Conservation (phyloP, 2,888 invertebrate species). For the Dryadula phaetusa region DNA sequence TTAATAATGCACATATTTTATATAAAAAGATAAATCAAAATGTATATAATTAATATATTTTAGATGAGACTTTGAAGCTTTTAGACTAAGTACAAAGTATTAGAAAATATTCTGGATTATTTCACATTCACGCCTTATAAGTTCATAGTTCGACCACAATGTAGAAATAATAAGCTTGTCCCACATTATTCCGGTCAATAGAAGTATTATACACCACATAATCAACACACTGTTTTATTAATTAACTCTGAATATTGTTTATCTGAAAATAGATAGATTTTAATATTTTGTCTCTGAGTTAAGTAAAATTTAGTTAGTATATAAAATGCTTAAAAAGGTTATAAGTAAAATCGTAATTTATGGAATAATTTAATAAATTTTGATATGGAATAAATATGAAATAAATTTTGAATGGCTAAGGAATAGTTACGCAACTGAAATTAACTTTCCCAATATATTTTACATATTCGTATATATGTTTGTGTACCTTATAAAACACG, state of each 20-base stretch:
- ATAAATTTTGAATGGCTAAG: background rate
- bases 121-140: background rate
- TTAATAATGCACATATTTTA: background rate
- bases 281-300: too few species aligned
- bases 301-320: too few species aligned
- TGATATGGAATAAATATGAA: too few species aligned
- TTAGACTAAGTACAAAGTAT: background rate
- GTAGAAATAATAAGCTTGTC: conserved; percentile 10
- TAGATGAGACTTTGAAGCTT: background rate
- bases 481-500: too few species aligned
- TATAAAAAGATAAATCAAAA: background rate
- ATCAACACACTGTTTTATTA: conserved; percentile 21
- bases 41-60: background rate
- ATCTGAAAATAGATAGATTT: background rate
- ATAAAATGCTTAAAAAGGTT: too few species aligned
- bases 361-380: too few species aligned
- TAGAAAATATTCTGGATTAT: background rate
- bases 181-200: conserved; percentile 17
- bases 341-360: too few species aligned
- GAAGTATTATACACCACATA: conserved; percentile 16
- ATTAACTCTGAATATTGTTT: conserved; percentile 6
- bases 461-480: too few species aligned
- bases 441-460: too few species aligned
- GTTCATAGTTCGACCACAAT: conserved; percentile 2
- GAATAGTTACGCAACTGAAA: background rate